Evolutionary conservation across 2,797 vertebrate genomes (phyloP), one percentile per base, ranked within the genome.

Genomic region (Moxostoma hubbsi): DNA sequence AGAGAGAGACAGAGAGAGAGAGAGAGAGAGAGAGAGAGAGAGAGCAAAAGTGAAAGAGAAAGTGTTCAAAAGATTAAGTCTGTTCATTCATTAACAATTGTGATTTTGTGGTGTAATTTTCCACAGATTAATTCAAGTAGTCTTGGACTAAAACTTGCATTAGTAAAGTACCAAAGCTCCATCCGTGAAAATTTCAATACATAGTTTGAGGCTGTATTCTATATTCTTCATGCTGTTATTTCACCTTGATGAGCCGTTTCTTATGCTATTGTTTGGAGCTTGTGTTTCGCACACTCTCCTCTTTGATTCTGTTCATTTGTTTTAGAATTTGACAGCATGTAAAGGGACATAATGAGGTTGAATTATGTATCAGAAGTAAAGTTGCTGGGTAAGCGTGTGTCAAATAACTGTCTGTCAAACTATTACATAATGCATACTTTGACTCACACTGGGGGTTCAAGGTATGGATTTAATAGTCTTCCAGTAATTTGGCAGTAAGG

Each of bases 281-380:
- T 3, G 75, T 82, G 79, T 75, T 88, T 84, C 83, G 85, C 84
- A 91, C 87, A 69, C 87, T 86, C 85, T 87, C 74, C 79, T 70
- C 73, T 75, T 62, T 16, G 16, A 59, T 86, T 82, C 78, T 85
- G 84, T 90, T 88, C 90, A 89, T 89, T 84, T 74, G 83, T 88
- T 88, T 88, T 74, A 80, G 80, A 86, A 86, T 66, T 69, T 65
- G 65, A 80, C 80, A 70, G 71, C 16, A 84, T 87, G 76, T 85
- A 89, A 89, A 85, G 84, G 85, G 81, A 87, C 85, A 83, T 90
- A 91, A 92, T 89, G 83, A 90, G 89, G 80, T 81, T 89, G 88
- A 90, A 92, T 91, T 90, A 92, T 90, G 88, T 84, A 90, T 92
- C 87, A 82, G 88, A 87, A 85, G 85, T 74, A 75, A 69, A 61